phyloP scores from a whole-genome alignment of 2,888 invertebrate species.

The Ichneumon xanthorius region DNA sequence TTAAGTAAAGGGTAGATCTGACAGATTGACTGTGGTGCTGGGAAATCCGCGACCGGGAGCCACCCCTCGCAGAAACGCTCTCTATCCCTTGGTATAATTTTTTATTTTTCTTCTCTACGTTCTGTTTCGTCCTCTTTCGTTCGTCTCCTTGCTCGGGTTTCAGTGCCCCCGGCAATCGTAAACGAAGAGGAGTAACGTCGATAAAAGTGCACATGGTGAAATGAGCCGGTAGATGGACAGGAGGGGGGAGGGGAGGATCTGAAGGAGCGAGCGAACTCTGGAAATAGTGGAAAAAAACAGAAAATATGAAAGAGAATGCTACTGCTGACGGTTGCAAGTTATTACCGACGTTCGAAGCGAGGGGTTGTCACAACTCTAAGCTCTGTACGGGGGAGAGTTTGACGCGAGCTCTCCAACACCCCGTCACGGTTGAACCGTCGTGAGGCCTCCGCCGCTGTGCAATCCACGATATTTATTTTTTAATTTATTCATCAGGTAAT shows the following conservation, averaged over 20 bases:
- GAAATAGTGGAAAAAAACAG: constrained; percentile 15
- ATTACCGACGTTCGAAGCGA: background rate
- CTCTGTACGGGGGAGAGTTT: background rate
- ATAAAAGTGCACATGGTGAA: constrained; percentile 63
- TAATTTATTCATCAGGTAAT: constrained; percentile 52
- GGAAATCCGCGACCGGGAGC: no score
- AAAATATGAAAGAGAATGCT: constrained; percentile 21
- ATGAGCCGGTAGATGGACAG: constrained; percentile 23
- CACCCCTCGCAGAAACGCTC: background rate
- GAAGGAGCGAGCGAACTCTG: constrained; percentile 10
- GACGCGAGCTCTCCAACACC: constrained; percentile 26
- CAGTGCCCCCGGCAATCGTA: constrained; percentile 68
- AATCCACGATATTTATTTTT: constrained; percentile 47
- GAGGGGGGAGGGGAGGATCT: constrained; percentile 7
- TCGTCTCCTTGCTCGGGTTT: constrained; percentile 47
- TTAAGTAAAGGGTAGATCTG: background rate
- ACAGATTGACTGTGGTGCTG: no score
- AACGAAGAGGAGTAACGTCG: constrained; percentile 69
- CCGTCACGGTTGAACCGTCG: background rate
- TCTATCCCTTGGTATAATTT: background rate
- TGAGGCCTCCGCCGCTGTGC: constrained; percentile 24
- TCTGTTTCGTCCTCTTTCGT: constrained; percentile 16
- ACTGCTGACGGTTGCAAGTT: constrained; percentile 30
- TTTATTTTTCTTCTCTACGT: background rate
- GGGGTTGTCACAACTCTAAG: background rate